phyloP scores from a whole-genome alignment of 2,113 vertebrate species.

The Cynocephalus volans region DNA sequence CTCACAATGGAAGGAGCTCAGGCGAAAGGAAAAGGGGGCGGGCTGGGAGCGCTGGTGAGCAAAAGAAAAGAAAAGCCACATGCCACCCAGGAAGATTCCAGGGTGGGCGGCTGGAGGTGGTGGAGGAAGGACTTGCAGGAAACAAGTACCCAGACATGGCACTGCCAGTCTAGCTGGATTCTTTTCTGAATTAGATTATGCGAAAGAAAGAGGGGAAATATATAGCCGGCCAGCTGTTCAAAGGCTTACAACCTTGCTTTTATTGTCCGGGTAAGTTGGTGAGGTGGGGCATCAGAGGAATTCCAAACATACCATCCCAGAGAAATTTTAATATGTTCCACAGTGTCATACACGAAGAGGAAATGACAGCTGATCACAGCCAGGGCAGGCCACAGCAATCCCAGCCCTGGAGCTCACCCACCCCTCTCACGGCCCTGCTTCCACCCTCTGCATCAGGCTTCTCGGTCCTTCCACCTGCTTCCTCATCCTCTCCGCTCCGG shows the following conservation, averaged over 20 bases:
- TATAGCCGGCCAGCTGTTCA: conserved; percentile 93
- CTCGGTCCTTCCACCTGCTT: conserved; percentile 70
- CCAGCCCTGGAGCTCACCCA: conserved; percentile 61
- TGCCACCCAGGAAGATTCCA: conserved; percentile 84
- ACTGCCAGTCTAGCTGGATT: conserved; percentile 88
- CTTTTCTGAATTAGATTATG: conserved; percentile 91
- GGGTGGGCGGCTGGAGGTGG: conserved; percentile 77
- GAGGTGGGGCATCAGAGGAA: conserved; percentile 94
- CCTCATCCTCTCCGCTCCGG: conserved; percentile 8
- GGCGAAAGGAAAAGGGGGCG: conserved; percentile 43
- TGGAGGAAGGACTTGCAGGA: conserved; percentile 79
- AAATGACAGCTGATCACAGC: conserved; percentile 93
- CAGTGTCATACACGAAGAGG: conserved; percentile 92
- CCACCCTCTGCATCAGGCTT: conserved; percentile 23
- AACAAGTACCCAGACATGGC: conserved; percentile 83
- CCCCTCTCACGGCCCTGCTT: not conserved
- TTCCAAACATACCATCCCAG: conserved; percentile 92
- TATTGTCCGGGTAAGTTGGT: conserved; percentile 93
- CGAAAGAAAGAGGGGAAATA: conserved; percentile 90
- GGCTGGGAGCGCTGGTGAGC: conserved; percentile 48
- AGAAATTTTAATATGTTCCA: conserved; percentile 94
- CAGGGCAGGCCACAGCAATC: conserved; percentile 83
- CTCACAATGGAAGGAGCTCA: conserved; percentile 74
- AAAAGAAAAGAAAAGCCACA: conserved; percentile 75
- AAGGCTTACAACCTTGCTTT: conserved; percentile 94